Evolutionary conservation across 2,113 vertebrate species (phyloP), one percentile per base, ranked within the genome.

Genomic region (Lates calcarifer): DNA sequence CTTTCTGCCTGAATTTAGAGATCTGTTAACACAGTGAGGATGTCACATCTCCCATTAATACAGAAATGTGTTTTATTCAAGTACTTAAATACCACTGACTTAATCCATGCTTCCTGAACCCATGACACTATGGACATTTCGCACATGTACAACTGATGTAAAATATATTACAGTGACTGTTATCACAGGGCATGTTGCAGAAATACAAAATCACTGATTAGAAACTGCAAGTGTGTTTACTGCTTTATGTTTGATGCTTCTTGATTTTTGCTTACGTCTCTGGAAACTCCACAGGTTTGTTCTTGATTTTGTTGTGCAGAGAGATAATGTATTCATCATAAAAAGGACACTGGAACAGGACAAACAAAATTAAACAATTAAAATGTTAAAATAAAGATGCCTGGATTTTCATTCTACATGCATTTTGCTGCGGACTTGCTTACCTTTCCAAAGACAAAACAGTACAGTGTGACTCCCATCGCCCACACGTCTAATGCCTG

Each of bases 401-500:
- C 33, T 31, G 35, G 5, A 3, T 24, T 20, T n/a, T 58, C 24
- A 39, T 43, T 61, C 6, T 13, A n/a, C 17, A n/a, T 39, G 24
- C 8, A 11, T 49, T 62, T 56, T 33, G 14, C 15, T 62, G 55
- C 17, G 10, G 43, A 39, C 24, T 26, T 56, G 57, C 94, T 95
- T 90, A 99, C 98, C 97, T 95, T 97, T 61, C 97, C 98, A 0
- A 96, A 96, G 72, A 98, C 95, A 80, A 99, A 98, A 92, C 98
- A 99, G 94, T 96, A 98, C 22, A 99, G 93, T 0, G 98, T 99
- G 67, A 99, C 92, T 31, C 98, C 98, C 78, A 99, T 97, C 66
- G 98, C 98, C 98, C 98, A 99, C 20, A 99, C 95, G 26, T 99
- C 98, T 84, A 99, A 93, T 7, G 98, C 98, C 98, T 99, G 95